phyloP scores from a whole-genome alignment of 2,797 vertebrate species.

The Oreortyx pictus region DNA sequence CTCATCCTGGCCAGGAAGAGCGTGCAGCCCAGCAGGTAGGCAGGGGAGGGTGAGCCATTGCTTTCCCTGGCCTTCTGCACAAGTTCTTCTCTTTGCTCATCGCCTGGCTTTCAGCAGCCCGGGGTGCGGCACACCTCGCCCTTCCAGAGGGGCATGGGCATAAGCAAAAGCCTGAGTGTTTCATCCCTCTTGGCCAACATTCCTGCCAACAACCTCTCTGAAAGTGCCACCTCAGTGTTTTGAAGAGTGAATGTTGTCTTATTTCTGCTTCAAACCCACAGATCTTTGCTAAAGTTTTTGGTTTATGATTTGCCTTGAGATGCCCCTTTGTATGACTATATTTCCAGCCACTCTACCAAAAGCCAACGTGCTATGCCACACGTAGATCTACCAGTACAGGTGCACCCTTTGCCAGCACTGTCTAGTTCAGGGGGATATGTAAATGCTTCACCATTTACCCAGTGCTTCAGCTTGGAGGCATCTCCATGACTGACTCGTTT shows the following conservation, averaged over 20 bases:
- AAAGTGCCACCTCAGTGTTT: not conserved
- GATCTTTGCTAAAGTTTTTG: not conserved
- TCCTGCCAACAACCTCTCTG: not conserved
- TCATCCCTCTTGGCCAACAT: not conserved
- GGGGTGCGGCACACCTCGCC: rapidly evolving
- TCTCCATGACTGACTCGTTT: not conserved
- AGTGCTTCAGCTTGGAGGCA: not conserved
- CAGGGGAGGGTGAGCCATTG: not conserved
- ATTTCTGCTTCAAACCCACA: not conserved
- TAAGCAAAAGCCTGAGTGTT: rapidly evolving
- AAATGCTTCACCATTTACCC: not conserved
- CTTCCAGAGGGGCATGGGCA: not conserved
- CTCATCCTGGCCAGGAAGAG: not conserved
- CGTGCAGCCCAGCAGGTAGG: not conserved
- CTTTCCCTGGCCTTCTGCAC: not conserved
- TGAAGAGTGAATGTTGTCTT: not conserved
- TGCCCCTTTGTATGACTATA: not conserved
- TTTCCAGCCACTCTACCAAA: not conserved
- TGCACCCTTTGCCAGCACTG: rapidly evolving
- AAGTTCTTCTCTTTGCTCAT: not conserved
- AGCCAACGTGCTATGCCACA: not conserved
- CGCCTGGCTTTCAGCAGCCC: not conserved
- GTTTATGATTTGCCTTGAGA: not conserved
- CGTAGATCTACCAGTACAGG: not conserved
- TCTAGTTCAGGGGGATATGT: not conserved